Percentiles rank a stretch among this genome's conserved stretches.
phyloP scores from a whole-genome alignment of 2,113 vertebrate genomes.

The Tamias sibiricus region DNA sequence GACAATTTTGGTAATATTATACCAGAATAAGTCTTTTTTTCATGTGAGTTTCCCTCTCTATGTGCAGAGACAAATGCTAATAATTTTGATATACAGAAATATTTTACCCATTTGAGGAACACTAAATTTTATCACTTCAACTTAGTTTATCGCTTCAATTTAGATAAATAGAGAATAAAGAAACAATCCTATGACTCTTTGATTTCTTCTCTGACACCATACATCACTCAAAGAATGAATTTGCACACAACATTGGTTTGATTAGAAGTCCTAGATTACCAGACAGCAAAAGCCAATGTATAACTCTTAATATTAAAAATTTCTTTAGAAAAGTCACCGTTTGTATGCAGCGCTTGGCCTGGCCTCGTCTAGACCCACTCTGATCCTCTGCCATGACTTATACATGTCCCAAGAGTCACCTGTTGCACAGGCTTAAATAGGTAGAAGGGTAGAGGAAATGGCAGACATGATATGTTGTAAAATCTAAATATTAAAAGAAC shows the following conservation, averaged over 20 bases:
- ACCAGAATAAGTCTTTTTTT: not conserved
- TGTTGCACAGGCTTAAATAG: not conserved
- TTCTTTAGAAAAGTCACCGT: not conserved
- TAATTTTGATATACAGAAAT: not conserved
- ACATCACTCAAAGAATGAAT: not conserved
- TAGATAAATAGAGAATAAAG: not conserved
- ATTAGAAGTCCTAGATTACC: not conserved
- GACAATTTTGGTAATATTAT: not conserved
- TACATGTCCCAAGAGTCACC: not conserved
- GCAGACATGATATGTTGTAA: not conserved
- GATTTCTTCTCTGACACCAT: not conserved
- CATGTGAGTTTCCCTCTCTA: not conserved
- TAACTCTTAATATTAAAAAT: not conserved
- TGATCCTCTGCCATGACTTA: not conserved
- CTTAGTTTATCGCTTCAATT: not conserved
- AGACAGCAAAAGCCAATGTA: not conserved
- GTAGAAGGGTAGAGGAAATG: not conserved
- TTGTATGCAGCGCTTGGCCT: not conserved
- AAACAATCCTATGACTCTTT: not conserved
- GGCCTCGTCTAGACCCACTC: not conserved
- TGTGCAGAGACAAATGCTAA: not conserved
- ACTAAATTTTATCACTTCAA: not conserved
- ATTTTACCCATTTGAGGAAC: not conserved
- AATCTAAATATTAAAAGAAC: not conserved
- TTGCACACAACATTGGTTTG: not conserved